Percentiles rank a stretch among this genome's conserved stretches.
Evolutionary conservation across 2,888 invertebrate species (phyloP).

Genomic region (Dryococelus australis): DNA sequence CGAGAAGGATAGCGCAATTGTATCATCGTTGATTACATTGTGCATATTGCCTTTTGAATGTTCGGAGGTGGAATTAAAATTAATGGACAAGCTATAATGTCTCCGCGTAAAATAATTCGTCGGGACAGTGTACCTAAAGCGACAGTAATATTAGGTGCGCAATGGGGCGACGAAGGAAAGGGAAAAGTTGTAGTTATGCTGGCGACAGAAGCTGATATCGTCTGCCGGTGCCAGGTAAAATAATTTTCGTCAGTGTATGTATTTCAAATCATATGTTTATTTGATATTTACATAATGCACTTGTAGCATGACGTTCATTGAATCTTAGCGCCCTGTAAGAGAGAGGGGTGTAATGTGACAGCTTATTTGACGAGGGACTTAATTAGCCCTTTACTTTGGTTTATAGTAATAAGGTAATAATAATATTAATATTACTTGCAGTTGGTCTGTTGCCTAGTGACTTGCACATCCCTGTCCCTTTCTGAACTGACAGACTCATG

Average conservation of each 20-base stretch:
- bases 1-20: no score
- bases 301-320: no score
- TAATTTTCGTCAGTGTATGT: not conserved
- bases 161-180: slow-evolving; percentile 99
- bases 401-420: no score
- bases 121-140: slow-evolving; percentile 67
- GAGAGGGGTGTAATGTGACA: no score
- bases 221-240: slow-evolving; percentile 95
- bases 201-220: slow-evolving; percentile 87
- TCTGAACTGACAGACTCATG: no score
- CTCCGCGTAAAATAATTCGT: slow-evolving; percentile 60
- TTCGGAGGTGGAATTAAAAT: slow-evolving; percentile 47
- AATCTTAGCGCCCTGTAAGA: no score
- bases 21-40: no score
- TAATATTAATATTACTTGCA: no score
- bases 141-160: slow-evolving; percentile 95
- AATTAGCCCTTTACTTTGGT: no score
- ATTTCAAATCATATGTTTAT: not conserved
- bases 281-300: not conserved
- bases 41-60: not conserved
- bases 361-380: no score
- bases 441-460: no score
- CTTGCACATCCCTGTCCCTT: no score
- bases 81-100: slow-evolving; percentile 57
- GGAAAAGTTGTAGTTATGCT: slow-evolving; percentile 99